These are phyloP conservation scores for Cynodonichthys magdalenae DNA, from an alignment of 2,797 vertebrate genomes.

Conservation along the genomic window DNA sequence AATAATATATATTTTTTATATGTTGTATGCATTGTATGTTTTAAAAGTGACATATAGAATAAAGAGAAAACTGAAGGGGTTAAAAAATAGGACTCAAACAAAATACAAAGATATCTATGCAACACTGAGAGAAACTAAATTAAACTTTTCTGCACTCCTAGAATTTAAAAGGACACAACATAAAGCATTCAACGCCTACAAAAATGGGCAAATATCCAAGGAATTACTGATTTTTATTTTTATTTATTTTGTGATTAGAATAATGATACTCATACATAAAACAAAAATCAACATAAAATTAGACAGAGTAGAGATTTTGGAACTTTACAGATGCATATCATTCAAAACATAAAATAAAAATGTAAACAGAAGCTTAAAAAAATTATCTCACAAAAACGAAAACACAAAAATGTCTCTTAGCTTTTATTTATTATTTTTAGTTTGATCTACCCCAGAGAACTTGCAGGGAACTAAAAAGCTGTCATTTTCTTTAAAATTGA, in stretches of 20 bases:
- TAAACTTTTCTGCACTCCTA: too few relatives aligned
- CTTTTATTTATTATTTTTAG: conserved; percentile 31
- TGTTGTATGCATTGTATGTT: too few relatives aligned
- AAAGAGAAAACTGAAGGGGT: too few relatives aligned
- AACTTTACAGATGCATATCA: background rate
- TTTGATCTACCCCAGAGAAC: conserved; percentile 40
- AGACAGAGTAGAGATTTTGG: background rate
- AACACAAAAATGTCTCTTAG: conserved; percentile 4
- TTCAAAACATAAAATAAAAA: background rate
- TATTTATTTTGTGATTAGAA: background rate
- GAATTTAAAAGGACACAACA: too few relatives aligned
- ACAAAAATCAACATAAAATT: background rate
- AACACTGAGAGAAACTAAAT: too few relatives aligned
- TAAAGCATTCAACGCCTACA: too few relatives aligned
- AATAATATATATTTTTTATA: too few relatives aligned
- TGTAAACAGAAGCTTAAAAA: background rate
- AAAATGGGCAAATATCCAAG: too few relatives aligned
- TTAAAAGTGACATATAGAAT: too few relatives aligned
- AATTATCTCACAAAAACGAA: background rate
- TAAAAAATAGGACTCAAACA: too few relatives aligned
- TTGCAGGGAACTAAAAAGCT: conserved; percentile 37
- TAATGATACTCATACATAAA: too few relatives aligned
- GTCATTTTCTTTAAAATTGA: conserved; percentile 42
- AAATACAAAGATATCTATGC: too few relatives aligned
- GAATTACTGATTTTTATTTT: background rate